Conservation (phyloP, 2,888 invertebrate genomes). For the Campaea margaritaria region DNA sequence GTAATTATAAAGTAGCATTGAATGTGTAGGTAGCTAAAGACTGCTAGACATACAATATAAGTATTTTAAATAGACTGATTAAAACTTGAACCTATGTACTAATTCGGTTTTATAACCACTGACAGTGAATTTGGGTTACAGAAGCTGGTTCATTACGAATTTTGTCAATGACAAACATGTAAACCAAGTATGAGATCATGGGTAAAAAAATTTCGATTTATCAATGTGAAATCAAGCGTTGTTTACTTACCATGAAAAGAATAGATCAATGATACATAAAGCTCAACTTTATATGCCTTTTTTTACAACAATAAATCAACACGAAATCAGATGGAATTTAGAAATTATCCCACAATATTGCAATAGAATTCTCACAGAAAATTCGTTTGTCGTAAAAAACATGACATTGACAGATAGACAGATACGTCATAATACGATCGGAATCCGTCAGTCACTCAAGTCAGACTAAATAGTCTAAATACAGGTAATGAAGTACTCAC, state of each 20-base stretch:
- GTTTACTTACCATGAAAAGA: conserved; percentile 19
- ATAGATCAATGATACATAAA: neutral
- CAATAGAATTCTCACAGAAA: neutral
- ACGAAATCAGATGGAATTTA: conserved; percentile 6
- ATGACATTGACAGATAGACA: conserved; percentile 2
- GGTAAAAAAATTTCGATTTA: conserved; percentile 19
- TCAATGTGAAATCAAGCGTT: neutral
- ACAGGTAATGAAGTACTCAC: too few relatives aligned
- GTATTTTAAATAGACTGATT: too few relatives aligned
- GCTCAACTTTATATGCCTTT: too few relatives aligned
- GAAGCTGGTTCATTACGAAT: conserved; percentile 9
- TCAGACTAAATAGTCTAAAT: too few relatives aligned
- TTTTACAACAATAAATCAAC: conserved; percentile 5
- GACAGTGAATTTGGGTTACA: neutral
- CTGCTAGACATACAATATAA: neutral
- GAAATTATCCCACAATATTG: conserved; percentile 5
- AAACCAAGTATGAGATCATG: conserved; percentile 38
- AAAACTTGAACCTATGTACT: too few relatives aligned
- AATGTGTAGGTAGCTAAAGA: neutral
- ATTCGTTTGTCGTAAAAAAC: neutral
- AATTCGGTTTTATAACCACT: too few relatives aligned
- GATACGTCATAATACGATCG: too few relatives aligned
- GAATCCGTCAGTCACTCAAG: too few relatives aligned
- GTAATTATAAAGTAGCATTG: conserved; percentile 1
- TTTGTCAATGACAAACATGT: conserved; percentile 28